Evolutionary conservation across 2,888 invertebrate species (phyloP).

Genomic region (Callyntrura guangdongensis): DNA sequence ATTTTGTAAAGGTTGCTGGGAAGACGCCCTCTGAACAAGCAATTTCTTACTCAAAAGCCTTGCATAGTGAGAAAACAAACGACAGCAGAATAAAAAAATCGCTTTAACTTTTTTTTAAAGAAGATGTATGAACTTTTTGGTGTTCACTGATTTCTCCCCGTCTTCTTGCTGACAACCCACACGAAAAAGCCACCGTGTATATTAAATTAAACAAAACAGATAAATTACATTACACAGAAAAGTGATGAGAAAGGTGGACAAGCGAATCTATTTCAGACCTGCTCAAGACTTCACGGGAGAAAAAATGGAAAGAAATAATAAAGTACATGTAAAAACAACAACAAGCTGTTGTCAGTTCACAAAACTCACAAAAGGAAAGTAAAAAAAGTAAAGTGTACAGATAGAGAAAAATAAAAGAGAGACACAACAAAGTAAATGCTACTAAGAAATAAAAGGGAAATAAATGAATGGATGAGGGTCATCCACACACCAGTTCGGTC

Average conservation of each 20-base stretch:
- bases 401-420: neutral
- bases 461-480: conserved; percentile 67
- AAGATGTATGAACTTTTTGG: conserved; percentile 40
- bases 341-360: conserved; percentile 51
- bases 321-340: conserved; percentile 53
- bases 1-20: neutral
- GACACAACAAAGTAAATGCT: too few relatives aligned
- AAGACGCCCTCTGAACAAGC: neutral
- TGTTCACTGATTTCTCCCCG: conserved; percentile 29
- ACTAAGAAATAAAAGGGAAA: conserved; percentile 49
- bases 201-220: conserved; percentile 53
- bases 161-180: conserved; percentile 51
- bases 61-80: too few relatives aligned
- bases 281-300: conserved; percentile 4
- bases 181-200: conserved; percentile 9
- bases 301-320: conserved; percentile 68
- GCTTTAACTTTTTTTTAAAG: conserved; percentile 38
- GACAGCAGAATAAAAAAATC: neutral
- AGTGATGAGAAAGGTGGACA: conserved; percentile 47
- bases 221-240: conserved; percentile 62
- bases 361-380: neutral
- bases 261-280: neutral
- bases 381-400: neutral
- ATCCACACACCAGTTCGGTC: conserved; percentile 40
- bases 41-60: neutral